Evolutionary conservation across 2,888 invertebrate species (phyloP).

Genomic region (Drosophila diplacantha): DNA sequence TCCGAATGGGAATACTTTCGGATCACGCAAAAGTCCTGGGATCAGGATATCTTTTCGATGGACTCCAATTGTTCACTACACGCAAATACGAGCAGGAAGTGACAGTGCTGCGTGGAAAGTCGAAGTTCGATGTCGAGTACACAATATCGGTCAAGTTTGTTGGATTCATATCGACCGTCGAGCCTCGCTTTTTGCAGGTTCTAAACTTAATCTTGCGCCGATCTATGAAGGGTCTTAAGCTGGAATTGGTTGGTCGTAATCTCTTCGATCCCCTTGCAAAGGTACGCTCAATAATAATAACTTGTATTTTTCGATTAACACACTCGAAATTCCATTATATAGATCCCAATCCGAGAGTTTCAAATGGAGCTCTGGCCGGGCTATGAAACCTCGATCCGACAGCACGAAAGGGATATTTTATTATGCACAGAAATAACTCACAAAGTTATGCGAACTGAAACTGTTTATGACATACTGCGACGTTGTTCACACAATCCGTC

Average conservation of each 20-base stretch:
- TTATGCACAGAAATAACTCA: conserved; percentile 89
- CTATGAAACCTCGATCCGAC: conserved; percentile 88
- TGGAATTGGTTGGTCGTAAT: conserved; percentile 85
- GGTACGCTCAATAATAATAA: conserved; percentile 77
- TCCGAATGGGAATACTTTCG: conserved; percentile 82
- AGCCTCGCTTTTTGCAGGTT: conserved; percentile 85
- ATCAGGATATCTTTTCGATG: conserved; percentile 86
- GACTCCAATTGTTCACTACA: conserved; percentile 83
- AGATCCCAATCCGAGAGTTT: conserved; percentile 81
- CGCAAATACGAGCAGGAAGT: conserved; percentile 80
- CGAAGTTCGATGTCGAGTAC: conserved; percentile 79
- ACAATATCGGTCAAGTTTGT: conserved; percentile 81
- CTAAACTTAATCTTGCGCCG: conserved; percentile 88
- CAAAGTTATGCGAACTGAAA: conserved; percentile 90
- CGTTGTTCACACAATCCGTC: conserved; percentile 79
- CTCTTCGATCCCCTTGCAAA: conserved; percentile 84
- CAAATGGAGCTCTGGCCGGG: conserved; percentile 90
- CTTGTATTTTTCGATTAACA: neutral
- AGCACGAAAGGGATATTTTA: conserved; percentile 87
- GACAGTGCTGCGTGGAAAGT: conserved; percentile 80
- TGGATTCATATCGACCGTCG: conserved; percentile 82
- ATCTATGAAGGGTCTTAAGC: conserved; percentile 79
- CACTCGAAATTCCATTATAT: neutral
- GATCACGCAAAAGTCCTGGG: conserved; percentile 80
- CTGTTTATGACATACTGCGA: conserved; percentile 80